Evolutionary conservation across 2,113 vertebrate species (phyloP).

Genomic region (Sylvietta virens): DNA sequence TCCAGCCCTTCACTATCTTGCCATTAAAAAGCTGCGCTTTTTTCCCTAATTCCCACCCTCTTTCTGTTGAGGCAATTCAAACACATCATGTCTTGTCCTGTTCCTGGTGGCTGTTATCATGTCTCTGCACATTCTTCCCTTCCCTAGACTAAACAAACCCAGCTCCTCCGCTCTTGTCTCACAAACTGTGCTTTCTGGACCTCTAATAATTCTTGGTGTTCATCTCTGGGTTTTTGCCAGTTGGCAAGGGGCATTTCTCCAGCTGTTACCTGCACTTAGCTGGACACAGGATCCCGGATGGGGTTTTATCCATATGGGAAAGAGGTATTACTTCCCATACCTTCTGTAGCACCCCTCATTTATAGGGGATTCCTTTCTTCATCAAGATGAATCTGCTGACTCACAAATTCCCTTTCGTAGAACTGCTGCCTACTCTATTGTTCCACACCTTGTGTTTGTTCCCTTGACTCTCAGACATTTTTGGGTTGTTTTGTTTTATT

Average conservation of each 20-base stretch:
- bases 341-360: neutral
- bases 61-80: neutral
- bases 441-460: neutral
- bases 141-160: constrained; percentile 48
- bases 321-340: neutral
- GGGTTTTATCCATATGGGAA: neutral
- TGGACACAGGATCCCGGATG: neutral
- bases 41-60: neutral
- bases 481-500: neutral
- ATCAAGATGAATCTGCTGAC: neutral
- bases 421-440: neutral
- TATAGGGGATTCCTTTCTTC: neutral
- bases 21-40: neutral
- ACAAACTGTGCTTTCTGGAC: neutral
- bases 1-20: neutral
- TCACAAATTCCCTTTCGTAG: neutral
- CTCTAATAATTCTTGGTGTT: neutral
- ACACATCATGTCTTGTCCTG: neutral
- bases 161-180: neutral
- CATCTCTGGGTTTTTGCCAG: neutral
- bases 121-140: constrained; percentile 1
- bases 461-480: neutral
- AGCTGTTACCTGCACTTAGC: neutral
- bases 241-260: neutral
- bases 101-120: constrained; percentile 1